Evolutionary conservation across 1,140 invertebrate species (phyloP).

Genomic region (Dreissena rostriformis): DNA sequence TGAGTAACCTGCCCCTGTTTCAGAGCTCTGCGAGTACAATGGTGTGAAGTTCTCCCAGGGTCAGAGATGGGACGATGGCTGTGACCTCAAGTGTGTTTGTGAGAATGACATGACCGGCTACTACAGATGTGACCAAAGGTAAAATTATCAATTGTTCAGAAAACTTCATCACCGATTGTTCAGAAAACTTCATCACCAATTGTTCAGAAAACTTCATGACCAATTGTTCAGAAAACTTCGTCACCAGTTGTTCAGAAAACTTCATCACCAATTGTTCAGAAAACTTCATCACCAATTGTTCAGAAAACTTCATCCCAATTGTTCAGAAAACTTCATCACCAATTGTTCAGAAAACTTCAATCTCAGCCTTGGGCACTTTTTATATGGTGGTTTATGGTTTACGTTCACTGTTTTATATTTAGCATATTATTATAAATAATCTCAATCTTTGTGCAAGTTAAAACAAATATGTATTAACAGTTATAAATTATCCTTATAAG

Average conservation of each 20-base stretch:
- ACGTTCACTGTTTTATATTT: too few relatives aligned
- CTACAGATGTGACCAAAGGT: conserved; percentile 67
- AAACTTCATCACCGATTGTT: too few relatives aligned
- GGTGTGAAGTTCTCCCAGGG: conserved; percentile 59
- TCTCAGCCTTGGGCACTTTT: too few relatives aligned
- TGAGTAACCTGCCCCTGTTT: background rate
- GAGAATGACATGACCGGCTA: conserved; percentile 60
- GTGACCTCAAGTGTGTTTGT: conserved; percentile 64
- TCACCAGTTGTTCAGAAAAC: too few relatives aligned
- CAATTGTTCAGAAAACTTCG: too few relatives aligned
- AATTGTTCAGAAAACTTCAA: too few relatives aligned
- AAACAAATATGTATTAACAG: too few relatives aligned
- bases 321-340: too few relatives aligned
- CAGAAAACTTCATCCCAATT: too few relatives aligned
- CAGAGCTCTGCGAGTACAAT: conserved; percentile 67
- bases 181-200: background rate
- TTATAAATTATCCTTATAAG: background rate
- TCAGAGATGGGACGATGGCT: conserved; percentile 64
- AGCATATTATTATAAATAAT: too few relatives aligned
- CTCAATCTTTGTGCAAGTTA: too few relatives aligned
- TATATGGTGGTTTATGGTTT: too few relatives aligned
- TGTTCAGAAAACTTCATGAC: background rate
- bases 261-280: background rate
- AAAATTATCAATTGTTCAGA: background rate
- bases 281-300: background rate